phyloP scores from a whole-genome alignment of 2,888 invertebrate genomes.

The Drosophila hamatofila region DNA sequence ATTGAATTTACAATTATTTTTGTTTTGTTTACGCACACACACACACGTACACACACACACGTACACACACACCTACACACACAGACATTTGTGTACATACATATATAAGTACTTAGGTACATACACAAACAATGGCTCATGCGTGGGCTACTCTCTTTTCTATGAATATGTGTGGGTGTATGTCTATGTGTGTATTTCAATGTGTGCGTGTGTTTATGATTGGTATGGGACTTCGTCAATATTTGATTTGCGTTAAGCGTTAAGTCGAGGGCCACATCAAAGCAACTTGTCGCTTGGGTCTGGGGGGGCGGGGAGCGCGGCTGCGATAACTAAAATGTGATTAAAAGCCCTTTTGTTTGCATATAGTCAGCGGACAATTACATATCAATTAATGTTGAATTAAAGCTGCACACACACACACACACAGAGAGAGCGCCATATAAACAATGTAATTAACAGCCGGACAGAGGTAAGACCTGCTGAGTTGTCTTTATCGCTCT shows the following conservation, averaged over 20 bases:
- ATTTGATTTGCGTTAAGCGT: constrained; percentile 75
- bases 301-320: neutral
- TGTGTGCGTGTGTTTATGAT: constrained; percentile 20
- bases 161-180: constrained; percentile 2
- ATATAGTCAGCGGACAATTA: constrained; percentile 67
- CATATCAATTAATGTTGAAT: constrained; percentile 79
- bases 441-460: constrained; percentile 68
- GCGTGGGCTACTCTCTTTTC: constrained; percentile 13
- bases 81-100: constrained; percentile 20
- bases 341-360: constrained; percentile 65
- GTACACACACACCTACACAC: no score
- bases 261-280: constrained; percentile 65
- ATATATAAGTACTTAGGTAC: constrained; percentile 38
- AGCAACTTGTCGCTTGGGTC: constrained; percentile 48
- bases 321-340: constrained; percentile 65
- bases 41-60: neutral
- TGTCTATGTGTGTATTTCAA: constrained; percentile 14
- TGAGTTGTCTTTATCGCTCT: neutral
- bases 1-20: constrained; percentile 81
- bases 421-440: neutral
- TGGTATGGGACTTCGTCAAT: constrained; percentile 59
- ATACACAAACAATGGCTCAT: constrained; percentile 51
- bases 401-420: constrained; percentile 51
- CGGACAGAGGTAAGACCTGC: neutral
- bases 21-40: constrained; percentile 67